Percentiles rank a stretch among this genome's conserved stretches.
phyloP scores from a whole-genome alignment of 2,113 vertebrate genomes.

The Mugil cephalus region DNA sequence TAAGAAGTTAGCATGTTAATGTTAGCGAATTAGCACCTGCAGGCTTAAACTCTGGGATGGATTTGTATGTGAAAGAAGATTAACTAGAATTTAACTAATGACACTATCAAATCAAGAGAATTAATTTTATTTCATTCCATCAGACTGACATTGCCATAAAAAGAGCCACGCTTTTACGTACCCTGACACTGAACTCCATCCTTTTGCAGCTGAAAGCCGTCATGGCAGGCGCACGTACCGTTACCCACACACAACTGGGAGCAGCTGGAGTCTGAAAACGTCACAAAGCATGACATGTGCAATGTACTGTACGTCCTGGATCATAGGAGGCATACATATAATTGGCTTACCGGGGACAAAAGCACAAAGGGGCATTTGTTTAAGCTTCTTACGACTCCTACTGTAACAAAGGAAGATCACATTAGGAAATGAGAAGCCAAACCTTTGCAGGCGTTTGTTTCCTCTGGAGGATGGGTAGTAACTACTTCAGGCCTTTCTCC shows the following conservation, averaged over 20 bases:
- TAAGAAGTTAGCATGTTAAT: no score
- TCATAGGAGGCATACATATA: neutral
- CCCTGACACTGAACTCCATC: conserved; percentile 92
- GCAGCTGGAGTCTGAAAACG: conserved; percentile 78
- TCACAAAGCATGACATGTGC: neutral
- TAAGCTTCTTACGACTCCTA: neutral
- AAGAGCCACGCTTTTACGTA: conserved; percentile 53
- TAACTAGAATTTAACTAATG: no score
- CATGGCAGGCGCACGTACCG: conserved; percentile 87
- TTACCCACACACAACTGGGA: conserved; percentile 89
- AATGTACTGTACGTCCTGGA: neutral
- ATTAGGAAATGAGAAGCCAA: conserved; percentile 12
- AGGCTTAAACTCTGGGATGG: no score
- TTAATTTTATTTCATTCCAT: no score
- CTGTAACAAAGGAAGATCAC: conserved; percentile 2
- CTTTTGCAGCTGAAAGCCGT: conserved; percentile 88
- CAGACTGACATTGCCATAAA: no score
- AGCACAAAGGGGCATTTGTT: neutral
- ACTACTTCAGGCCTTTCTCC: neutral
- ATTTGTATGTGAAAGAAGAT: no score
- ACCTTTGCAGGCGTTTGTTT: conserved; percentile 46
- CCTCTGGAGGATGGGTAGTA: neutral
- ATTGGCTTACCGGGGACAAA: neutral
- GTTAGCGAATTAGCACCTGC: no score
- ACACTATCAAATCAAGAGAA: no score